Percentiles rank a stretch among this genome's conserved stretches.
These are phyloP conservation scores for Emmelina monodactyla DNA, from an alignment of 2,888 invertebrate species.

Conservation along the genomic window DNA sequence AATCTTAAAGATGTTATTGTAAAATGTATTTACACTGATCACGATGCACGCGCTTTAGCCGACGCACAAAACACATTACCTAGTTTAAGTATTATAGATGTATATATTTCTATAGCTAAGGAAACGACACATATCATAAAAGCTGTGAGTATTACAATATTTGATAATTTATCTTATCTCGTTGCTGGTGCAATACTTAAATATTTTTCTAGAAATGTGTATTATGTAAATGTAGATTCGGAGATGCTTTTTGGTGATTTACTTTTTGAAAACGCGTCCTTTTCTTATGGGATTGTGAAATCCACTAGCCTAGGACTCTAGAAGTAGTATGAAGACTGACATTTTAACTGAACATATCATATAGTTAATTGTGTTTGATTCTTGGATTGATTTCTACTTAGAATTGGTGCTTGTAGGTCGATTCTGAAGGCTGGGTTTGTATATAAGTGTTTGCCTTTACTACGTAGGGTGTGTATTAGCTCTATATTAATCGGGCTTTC, in stretches of 20 bases:
- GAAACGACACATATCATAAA: constrained; percentile 60
- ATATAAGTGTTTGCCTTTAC: constrained; percentile 61
- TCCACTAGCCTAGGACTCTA: constrained; percentile 63
- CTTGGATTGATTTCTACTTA: constrained; percentile 50
- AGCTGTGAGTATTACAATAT: constrained; percentile 66
- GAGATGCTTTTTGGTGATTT: constrained; percentile 55
- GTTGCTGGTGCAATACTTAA: constrained; percentile 60
- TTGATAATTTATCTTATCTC: constrained; percentile 56
- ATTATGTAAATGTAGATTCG: constrained; percentile 51
- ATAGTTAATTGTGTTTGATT: constrained; percentile 52
- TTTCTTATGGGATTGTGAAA: constrained; percentile 60
- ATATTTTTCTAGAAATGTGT: constrained; percentile 66
- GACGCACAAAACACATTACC: constrained; percentile 35
- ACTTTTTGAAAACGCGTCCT: constrained; percentile 60
- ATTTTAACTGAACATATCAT: constrained; percentile 61
- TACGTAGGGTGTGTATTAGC: constrained; percentile 24
- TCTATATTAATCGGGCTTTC: neutral
- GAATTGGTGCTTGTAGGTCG: constrained; percentile 66
- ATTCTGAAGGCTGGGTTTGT: constrained; percentile 65
- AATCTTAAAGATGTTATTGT: constrained; percentile 33
- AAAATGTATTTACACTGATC: constrained; percentile 29
- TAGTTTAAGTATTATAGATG: constrained; percentile 39
- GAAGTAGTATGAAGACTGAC: constrained; percentile 64
- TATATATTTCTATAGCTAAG: constrained; percentile 32
- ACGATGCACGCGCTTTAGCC: constrained; percentile 45